Base-by-base conservation (phyloP, 1,140 invertebrate species). In the Microplitis mediator region DNA sequence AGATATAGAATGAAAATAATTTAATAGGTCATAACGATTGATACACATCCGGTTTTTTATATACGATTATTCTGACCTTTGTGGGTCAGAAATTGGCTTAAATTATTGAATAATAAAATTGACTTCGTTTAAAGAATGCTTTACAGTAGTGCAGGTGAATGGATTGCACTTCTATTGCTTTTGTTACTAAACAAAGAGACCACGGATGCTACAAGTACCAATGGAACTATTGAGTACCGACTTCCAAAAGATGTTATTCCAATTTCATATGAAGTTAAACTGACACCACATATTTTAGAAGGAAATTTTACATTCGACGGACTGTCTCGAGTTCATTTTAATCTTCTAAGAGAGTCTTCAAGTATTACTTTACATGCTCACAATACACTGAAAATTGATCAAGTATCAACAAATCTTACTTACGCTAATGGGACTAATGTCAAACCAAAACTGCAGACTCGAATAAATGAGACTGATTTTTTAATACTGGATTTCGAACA, bases 391-490 rank as follows among this genome's bases (percentile, higher is more conserved):
- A 23, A 31, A 1, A 72, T 76, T 11, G 32, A 72, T 11, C 65
- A 73, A 50, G 69, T 62, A 23, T 9, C 54, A 9, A 73, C 71
- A 5, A 63, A 54, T 63, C 67, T 73, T 9, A 58, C 58, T 34
- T 35, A 23, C 2, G 11, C 31, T 0, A 36, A 75, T 66, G 51
- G 45, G 4, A 66, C 36, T 13, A 36, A 6, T 14, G n/a, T 16
- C 2, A 71, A 45, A 63, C 51, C 64, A 69, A 76, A 13, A 54
- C 34, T 78, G 1, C 83, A 86, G 0, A 76, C 81, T 14, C 81
- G 90, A 6, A 89, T 92, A 34, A 82, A 89, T 14, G 86, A 86
- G 1, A 90, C 91, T 16, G 92, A 95, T 70, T 72, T 72, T 58
- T 60, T 75, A 16, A 61, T 51, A 52, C 39, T 76, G 4, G 14